Conservation (phyloP, 2,888 invertebrate genomes). For the Eupithecia dodoneata region DNA sequence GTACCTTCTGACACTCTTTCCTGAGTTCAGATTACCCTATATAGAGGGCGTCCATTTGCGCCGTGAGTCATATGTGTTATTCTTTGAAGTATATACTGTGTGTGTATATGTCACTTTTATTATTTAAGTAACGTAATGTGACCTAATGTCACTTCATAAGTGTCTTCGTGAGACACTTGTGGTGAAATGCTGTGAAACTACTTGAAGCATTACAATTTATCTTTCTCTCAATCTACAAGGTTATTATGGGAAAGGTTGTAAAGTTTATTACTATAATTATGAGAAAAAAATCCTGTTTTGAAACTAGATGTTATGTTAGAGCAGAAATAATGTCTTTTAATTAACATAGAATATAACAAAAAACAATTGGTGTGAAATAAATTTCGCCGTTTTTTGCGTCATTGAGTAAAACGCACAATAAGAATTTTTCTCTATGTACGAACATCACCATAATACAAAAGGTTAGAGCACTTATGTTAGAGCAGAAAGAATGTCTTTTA, state of each 20-base stretch:
- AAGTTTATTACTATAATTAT: constrained; percentile 12
- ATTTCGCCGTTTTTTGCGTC: no score
- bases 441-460: no score
- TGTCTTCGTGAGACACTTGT: constrained; percentile 8
- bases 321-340: not conserved
- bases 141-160: not conserved
- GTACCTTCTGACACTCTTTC: constrained; percentile 54
- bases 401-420: not conserved
- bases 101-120: not conserved
- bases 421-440: no score
- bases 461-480: not conserved
- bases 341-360: not conserved
- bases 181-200: constrained; percentile 24
- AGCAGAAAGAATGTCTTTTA: not conserved
- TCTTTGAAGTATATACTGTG: not conserved
- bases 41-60: constrained; percentile 19
- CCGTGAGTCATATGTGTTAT: constrained; percentile 14
- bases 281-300: constrained; percentile 4
- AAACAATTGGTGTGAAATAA: not conserved
- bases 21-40: constrained; percentile 43
- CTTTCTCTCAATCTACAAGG: constrained; percentile 10
- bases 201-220: constrained; percentile 14
- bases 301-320: not conserved
- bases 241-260: constrained; percentile 17
- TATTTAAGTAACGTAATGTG: not conserved